A percentile compares a stretch with the other conserved stretches of the same genome.
These are phyloP conservation scores for Zaprionus ornatus DNA, from an alignment of 1,140 invertebrate species.

Conservation along the genomic window DNA sequence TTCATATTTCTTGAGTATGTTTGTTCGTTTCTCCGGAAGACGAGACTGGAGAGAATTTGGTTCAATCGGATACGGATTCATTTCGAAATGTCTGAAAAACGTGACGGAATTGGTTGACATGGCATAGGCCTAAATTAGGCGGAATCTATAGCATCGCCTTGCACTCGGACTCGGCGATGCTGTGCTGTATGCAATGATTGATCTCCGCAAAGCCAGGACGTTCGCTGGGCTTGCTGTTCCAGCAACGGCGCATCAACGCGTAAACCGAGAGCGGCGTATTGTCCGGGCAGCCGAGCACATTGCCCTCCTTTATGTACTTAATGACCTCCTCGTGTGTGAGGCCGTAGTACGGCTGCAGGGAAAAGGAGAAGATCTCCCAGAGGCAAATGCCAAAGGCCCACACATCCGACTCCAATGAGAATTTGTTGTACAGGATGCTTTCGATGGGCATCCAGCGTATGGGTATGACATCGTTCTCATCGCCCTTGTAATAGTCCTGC, in stretches of 20 bases:
- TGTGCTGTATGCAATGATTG: constrained; percentile 82
- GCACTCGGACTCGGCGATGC: constrained; percentile 78
- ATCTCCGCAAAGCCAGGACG: constrained; percentile 90
- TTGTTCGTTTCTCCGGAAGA: constrained; percentile 61
- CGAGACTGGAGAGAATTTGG: constrained; percentile 56
- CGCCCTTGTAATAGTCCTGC: constrained; percentile 96
- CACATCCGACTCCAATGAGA: constrained; percentile 96
- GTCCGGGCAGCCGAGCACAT: constrained; percentile 93
- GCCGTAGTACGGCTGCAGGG: constrained; percentile 96
- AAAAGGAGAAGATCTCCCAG: constrained; percentile 98
- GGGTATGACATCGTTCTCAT: constrained; percentile 96
- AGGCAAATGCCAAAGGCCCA: constrained; percentile 97
- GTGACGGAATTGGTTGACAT: constrained; percentile 50
- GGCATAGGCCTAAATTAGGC: background rate
- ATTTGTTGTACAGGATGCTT: constrained; percentile 96
- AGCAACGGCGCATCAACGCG: constrained; percentile 96
- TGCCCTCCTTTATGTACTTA: constrained; percentile 95
- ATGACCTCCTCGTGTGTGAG: constrained; percentile 98
- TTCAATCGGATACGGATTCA: constrained; percentile 45
- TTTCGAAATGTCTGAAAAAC: constrained; percentile 38
- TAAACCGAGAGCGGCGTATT: constrained; percentile 96
- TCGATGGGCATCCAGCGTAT: constrained; percentile 98
- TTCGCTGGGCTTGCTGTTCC: constrained; percentile 92
- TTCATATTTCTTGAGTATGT: constrained; percentile 3
- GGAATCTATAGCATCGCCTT: constrained; percentile 74